Evolutionary conservation across 1,140 invertebrate species (phyloP), one percentile per base, ranked within the genome.

Genomic region (Pararge aegeria): DNA sequence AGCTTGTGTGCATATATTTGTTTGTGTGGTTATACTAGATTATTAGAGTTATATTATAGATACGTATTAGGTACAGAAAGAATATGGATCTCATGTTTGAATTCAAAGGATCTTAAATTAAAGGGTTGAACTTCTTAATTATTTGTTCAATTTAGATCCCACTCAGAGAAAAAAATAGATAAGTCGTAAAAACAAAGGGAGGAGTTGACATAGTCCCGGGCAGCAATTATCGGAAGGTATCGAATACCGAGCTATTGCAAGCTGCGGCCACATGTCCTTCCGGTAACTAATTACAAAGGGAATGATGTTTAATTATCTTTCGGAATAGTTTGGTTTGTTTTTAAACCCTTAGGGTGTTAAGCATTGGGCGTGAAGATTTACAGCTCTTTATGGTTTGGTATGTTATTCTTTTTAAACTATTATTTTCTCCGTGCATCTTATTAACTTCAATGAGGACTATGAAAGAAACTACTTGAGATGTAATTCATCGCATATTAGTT

Each of bases 181-280:
- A 53, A 51, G 40, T 30, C 50, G 29, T 56, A 53, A 59, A 51
- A 29, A 61, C 24, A 24, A 46, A 18, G 20, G 18, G 52, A 52
- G 29, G 49, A 20, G 62, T 57, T 24, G 61, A 18, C 51, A 0
- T 27, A 34, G 30, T 34, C 10, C 30, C 3, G 10, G 1, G 30
- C 30, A 34, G 53, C 37, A 64, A 68, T 65, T 61, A 64, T 68
- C 49, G 57, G 58, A 59, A 62, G 73, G 65, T 77, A 78, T 66
- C 56, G 64, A 72, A 83, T 72, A 71, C 75, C 68, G 46, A 54
- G 46, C 20, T 21, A 42, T n/a, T 13, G 19, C 75, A 78, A 75
- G 80, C 73, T 77, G 72, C 55, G 46, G 20, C 63, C 76, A 75
- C 60, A 78, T 76, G 79, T 61, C 64, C 72, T 79, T 82, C 75